Evolutionary conservation across 2,113 vertebrate genomes (phyloP).

Genomic region (Chlamydotis undulata): DNA sequence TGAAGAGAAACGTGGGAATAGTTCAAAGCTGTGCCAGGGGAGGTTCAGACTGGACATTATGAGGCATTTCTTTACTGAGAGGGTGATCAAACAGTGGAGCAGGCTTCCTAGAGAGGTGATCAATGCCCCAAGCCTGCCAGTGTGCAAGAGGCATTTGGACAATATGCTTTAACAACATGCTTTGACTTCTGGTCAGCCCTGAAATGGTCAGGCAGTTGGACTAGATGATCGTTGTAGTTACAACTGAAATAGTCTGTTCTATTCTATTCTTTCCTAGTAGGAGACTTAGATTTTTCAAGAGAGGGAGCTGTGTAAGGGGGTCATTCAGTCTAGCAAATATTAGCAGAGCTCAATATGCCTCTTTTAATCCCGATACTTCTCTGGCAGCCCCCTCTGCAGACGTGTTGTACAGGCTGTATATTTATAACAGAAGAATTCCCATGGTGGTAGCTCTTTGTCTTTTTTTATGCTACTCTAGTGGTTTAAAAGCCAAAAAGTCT

Average conservation of each 20-base stretch:
- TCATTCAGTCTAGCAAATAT: not conserved
- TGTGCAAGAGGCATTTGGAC: not conserved
- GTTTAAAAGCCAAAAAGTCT: not conserved
- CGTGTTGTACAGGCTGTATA: not conserved
- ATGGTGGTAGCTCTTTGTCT: not conserved
- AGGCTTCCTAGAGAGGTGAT: not conserved
- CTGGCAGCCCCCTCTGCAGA: not conserved
- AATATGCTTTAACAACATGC: not conserved
- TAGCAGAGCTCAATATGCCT: not conserved
- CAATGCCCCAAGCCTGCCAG: not conserved
- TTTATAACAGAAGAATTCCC: not conserved
- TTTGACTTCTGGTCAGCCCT: not conserved
- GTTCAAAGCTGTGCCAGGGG: no score
- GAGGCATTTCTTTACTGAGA: fast-evolving
- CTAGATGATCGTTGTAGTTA: fast-evolving
- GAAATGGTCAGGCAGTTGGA: not conserved
- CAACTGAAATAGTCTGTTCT: not conserved
- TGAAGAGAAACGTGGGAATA: no score
- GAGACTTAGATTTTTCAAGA: not conserved
- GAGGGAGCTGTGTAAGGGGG: not conserved
- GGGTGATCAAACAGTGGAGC: not conserved
- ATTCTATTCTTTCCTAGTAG: not conserved
- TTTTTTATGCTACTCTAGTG: not conserved
- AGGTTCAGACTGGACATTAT: no score
- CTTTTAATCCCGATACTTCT: not conserved